Percentiles rank a stretch among this genome's conserved stretches.
Evolutionary conservation across 1,140 invertebrate species (phyloP).

Genomic region (Campoletis sonorensis): DNA sequence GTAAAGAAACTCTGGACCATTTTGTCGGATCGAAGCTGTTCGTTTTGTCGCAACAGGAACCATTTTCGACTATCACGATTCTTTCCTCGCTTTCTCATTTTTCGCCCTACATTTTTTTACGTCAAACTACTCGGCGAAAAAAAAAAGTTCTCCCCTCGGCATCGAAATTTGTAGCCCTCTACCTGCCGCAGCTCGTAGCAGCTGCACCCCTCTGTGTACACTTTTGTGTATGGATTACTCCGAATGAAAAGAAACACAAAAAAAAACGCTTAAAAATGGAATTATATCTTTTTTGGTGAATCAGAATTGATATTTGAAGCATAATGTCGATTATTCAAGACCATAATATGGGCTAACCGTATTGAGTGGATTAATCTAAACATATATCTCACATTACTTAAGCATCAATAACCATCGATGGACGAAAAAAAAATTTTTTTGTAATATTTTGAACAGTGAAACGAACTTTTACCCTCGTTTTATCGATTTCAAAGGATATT

Average conservation of each 20-base stretch:
- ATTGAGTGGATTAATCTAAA: not conserved
- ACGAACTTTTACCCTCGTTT: no score
- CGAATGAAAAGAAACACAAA: not conserved
- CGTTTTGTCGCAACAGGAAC: not conserved
- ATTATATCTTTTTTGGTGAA: constrained; percentile 9
- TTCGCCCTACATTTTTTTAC: not conserved
- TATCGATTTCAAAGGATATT: no score
- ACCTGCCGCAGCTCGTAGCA: constrained; percentile 1
- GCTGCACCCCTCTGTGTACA: not conserved
- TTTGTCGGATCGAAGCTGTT: not conserved
- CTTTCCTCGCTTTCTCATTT: not conserved
- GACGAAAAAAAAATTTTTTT: no score
- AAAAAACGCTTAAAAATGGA: not conserved
- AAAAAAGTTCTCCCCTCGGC: not conserved
- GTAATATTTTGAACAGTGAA: no score
- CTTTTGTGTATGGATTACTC: not conserved
- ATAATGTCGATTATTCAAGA: not conserved
- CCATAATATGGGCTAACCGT: not conserved
- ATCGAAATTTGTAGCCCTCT: not conserved
- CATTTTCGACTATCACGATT: not conserved
- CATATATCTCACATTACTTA: not conserved
- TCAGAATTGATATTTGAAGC: not conserved
- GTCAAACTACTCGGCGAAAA: not conserved
- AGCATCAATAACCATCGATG: no score
- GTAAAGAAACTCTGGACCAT: no score